phyloP scores from a whole-genome alignment of 2,797 vertebrate species.

The Lepidocolaptes lacrymiger region DNA sequence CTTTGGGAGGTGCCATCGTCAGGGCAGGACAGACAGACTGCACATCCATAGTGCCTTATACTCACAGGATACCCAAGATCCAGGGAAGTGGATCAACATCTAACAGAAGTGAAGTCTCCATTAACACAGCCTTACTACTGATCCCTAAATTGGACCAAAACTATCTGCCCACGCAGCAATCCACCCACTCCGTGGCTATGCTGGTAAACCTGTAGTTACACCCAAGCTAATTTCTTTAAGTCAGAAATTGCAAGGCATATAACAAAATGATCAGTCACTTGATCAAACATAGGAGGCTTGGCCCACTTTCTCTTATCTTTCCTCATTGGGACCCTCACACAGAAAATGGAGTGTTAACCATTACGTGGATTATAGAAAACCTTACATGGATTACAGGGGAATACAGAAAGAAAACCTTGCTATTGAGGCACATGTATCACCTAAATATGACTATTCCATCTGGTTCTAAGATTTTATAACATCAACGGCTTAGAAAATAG shows the following conservation, averaged over 20 bases:
- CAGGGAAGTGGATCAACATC: not conserved
- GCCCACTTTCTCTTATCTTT: not conserved
- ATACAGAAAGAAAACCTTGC: not conserved
- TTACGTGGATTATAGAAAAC: accelerated
- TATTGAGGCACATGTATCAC: not conserved
- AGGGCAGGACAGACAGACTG: not conserved
- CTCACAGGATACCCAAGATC: not conserved
- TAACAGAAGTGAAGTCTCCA: not conserved
- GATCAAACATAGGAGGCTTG: not conserved
- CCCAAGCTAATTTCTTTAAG: conserved; percentile 17
- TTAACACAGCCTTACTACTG: not conserved
- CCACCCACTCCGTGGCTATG: not conserved
- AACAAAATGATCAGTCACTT: not conserved
- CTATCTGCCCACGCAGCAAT: not conserved
- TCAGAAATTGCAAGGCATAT: not conserved
- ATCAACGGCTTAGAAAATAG: not conserved
- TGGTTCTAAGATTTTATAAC: not conserved
- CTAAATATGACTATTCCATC: not conserved
- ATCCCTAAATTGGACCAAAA: not conserved
- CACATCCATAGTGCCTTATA: not conserved
- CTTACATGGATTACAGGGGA: not conserved
- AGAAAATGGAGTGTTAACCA: not conserved
- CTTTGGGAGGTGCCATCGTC: not conserved
- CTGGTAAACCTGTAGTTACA: conserved; percentile 49
- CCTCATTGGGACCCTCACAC: not conserved